Evolutionary conservation across 2,888 invertebrate genomes (phyloP).

Genomic region (Sesamia inferens): DNA sequence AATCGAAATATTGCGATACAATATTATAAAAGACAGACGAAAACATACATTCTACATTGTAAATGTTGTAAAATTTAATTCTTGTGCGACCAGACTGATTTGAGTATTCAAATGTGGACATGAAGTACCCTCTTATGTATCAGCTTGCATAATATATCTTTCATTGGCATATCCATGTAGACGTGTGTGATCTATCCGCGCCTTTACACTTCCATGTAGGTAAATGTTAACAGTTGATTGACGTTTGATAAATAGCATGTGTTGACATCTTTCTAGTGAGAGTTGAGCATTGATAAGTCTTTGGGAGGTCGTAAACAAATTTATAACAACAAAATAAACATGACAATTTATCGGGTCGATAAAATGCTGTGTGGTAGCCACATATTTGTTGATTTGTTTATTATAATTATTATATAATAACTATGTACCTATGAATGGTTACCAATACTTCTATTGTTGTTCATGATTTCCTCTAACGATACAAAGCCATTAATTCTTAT

Average conservation of each 20-base stretch:
- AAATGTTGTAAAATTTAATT: constrained; percentile 9
- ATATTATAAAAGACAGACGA: neutral
- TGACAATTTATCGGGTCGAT: constrained; percentile 63
- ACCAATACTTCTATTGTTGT: constrained; percentile 47
- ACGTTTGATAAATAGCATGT: constrained; percentile 81
- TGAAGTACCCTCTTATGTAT: constrained; percentile 49
- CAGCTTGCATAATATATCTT: constrained; percentile 55
- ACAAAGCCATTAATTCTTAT: constrained; percentile 46
- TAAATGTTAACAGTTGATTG: constrained; percentile 73
- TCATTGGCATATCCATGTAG: constrained; percentile 46
- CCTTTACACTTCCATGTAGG: constrained; percentile 67
- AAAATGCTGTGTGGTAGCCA: constrained; percentile 47
- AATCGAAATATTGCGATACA: constrained; percentile 1
- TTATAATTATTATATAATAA: constrained; percentile 41
- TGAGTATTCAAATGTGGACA: constrained; percentile 59
- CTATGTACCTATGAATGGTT: constrained; percentile 34
- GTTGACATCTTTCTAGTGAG: constrained; percentile 80
- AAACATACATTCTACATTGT: constrained; percentile 5
- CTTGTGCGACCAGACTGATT: constrained; percentile 40
- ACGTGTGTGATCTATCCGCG: constrained; percentile 59
- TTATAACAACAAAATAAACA: constrained; percentile 71
- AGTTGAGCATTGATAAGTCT: constrained; percentile 77
- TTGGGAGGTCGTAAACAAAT: constrained; percentile 75
- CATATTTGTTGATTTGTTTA: constrained; percentile 44
- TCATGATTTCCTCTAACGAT: constrained; percentile 25